Percentiles rank a stretch among this genome's conserved stretches.
Conservation (phyloP, 2,797 vertebrate genomes). For the Euphonia xanthogaster region DNA sequence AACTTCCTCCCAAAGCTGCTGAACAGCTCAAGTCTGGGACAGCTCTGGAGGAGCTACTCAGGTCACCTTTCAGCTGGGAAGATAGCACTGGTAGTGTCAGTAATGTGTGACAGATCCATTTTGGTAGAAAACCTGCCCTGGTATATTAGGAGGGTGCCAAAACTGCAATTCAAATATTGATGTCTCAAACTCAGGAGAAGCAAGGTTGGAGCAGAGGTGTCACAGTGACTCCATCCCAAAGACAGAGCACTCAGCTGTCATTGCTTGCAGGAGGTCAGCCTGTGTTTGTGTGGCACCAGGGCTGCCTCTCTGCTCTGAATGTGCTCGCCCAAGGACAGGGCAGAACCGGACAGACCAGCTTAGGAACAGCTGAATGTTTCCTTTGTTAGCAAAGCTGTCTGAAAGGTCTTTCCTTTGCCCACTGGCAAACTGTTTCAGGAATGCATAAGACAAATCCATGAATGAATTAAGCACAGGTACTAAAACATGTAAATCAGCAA, state of each 20-base stretch:
- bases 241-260: not conserved
- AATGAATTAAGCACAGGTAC: not conserved
- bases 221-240: not conserved
- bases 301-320: not conserved
- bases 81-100: not conserved
- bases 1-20: not conserved
- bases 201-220: not conserved
- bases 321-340: not conserved
- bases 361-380: not conserved
- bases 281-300: not conserved
- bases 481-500: not conserved
- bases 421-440: constrained; percentile 7
- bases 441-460: not conserved
- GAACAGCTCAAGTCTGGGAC: not conserved
- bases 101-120: not conserved
- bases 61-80: not conserved
- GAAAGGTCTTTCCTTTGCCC: not conserved
- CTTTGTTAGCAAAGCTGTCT: not conserved
- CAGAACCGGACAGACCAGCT: constrained; percentile 21
- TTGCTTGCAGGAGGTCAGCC: not conserved
- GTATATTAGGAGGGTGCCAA: not conserved
- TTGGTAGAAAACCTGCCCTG: not conserved
- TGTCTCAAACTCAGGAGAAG: not conserved
- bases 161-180: not conserved
- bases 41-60: not conserved